A percentile compares a stretch with the other conserved stretches of the same genome.
Conservation (phyloP, 2,888 invertebrate genomes). For the Xanthorhoe designata region DNA sequence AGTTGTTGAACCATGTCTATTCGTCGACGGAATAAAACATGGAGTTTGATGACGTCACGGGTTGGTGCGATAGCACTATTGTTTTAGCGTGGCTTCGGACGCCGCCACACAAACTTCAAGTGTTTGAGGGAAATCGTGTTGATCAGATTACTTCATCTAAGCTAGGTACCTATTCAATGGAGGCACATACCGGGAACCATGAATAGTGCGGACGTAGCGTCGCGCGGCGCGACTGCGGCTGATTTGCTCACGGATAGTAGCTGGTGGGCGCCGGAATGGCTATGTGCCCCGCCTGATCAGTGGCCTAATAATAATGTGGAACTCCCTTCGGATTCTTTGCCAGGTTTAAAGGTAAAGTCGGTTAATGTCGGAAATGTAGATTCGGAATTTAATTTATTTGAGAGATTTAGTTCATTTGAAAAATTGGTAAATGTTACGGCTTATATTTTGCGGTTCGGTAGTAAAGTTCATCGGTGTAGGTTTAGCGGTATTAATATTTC, state of each 20-base stretch:
- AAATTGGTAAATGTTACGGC: no score
- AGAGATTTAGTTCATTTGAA: no score
- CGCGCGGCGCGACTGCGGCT: conserved; percentile 1
- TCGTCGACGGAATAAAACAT: neutral
- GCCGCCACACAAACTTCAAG: conserved; percentile 1
- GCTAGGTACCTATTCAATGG: conserved; percentile 4
- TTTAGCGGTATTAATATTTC: conserved; percentile 1
- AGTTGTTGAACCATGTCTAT: no score
- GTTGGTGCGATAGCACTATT: conserved; percentile 6
- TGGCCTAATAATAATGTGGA: no score
- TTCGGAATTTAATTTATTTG: no score
- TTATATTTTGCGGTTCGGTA: no score
- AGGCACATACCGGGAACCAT: conserved; percentile 5
- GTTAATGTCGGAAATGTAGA: no score
- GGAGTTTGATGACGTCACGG: neutral
- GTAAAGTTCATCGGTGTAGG: neutral
- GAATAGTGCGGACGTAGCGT: conserved; percentile 3
- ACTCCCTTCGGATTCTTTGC: no score
- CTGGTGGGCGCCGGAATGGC: no score
- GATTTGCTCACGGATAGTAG: no score
- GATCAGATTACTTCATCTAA: neutral
- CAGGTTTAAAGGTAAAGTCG: no score
- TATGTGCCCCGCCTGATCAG: no score
- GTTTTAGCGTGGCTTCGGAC: neutral
- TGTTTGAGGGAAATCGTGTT: neutral